Evolutionary conservation across 2,888 invertebrate genomes (phyloP).

Genomic region (Silvanus unidentatus): DNA sequence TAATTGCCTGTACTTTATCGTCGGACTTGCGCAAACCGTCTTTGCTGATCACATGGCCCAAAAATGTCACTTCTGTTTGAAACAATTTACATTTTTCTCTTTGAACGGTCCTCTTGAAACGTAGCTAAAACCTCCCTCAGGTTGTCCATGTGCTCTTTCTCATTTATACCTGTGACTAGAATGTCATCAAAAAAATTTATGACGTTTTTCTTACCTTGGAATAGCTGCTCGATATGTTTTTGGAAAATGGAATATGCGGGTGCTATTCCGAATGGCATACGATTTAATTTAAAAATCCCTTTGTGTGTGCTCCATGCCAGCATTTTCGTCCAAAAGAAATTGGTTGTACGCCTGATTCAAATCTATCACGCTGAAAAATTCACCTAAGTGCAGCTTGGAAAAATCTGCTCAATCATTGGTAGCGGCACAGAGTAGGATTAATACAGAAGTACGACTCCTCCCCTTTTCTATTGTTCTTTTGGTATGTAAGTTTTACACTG

Average conservation of each 20-base stretch:
- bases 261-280: conserved; percentile 1
- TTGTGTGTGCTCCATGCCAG: too few species aligned
- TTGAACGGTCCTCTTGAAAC: conserved; percentile 24
- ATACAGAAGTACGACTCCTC: too few species aligned
- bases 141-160: conserved; percentile 21
- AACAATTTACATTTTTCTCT: conserved; percentile 35
- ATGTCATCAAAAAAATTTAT: conserved; percentile 33
- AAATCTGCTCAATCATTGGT: background rate
- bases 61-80: conserved; percentile 28
- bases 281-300: background rate
- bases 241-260: conserved; percentile 36
- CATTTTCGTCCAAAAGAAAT: background rate
- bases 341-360: conserved; percentile 1
- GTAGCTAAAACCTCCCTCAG: conserved; percentile 24
- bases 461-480: too few species aligned
- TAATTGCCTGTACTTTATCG: conserved; percentile 18
- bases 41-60: conserved; percentile 23
- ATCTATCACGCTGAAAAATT: background rate
- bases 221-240: conserved; percentile 29
- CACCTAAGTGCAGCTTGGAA: background rate
- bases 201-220: conserved; percentile 27
- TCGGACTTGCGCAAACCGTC: conserved; percentile 14
- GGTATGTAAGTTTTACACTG: too few species aligned
- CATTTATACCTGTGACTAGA: conserved; percentile 25
- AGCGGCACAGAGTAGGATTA: too few species aligned